A percentile compares a stretch with the other conserved stretches of the same genome.
Evolutionary conservation across 2,888 invertebrate genomes (phyloP).

Genomic region (Apodemia mormo): DNA sequence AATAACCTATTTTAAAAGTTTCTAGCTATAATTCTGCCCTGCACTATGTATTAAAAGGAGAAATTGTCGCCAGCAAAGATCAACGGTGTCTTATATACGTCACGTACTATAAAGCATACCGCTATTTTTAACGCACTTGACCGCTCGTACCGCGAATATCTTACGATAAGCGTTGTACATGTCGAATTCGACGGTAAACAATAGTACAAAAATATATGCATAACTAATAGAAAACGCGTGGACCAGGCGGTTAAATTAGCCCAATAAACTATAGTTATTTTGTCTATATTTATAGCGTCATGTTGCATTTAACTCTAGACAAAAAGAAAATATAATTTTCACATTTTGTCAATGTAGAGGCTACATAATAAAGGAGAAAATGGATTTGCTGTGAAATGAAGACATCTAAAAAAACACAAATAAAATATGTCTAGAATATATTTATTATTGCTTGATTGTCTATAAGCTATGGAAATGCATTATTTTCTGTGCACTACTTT

Average conservation of each 20-base stretch:
- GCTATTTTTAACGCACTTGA: not conserved
- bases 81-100: not conserved
- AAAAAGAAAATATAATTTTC: conserved; percentile 67
- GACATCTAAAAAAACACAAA: too few relatives aligned
- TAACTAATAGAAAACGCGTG: conserved; percentile 72
- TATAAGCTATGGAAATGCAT: too few relatives aligned
- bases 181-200: conserved; percentile 54
- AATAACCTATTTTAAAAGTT: too few relatives aligned
- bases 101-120: not conserved
- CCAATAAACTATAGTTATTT: conserved; percentile 70
- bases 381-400: not conserved
- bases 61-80: not conserved
- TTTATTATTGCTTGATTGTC: too few relatives aligned
- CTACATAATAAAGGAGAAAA: conserved; percentile 41
- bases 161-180: conserved; percentile 23
- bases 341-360: conserved; percentile 50
- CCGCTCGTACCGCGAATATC: conserved; percentile 1
- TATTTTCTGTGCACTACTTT: too few relatives aligned
- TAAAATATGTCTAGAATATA: too few relatives aligned
- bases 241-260: conserved; percentile 71
- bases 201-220: conserved; percentile 75
- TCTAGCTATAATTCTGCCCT: too few relatives aligned
- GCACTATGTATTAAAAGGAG: too few relatives aligned
- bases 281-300: conserved; percentile 66
- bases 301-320: conserved; percentile 70